Evolutionary conservation across 2,888 invertebrate genomes (phyloP).

Genomic region (Apotomis turbidana): DNA sequence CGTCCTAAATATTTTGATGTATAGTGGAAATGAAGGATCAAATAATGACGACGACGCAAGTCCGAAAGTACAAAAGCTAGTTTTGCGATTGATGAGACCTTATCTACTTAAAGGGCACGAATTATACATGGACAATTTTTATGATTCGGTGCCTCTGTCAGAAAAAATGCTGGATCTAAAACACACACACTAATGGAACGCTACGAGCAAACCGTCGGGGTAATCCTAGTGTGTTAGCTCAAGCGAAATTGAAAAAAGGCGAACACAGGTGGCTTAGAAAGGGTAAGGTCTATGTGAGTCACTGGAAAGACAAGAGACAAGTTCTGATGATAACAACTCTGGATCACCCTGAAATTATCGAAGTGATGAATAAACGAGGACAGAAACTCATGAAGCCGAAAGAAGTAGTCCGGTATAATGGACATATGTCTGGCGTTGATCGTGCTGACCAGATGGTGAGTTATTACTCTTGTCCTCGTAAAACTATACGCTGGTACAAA

Average conservation of each 20-base stretch:
- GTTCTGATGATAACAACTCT: conserved; percentile 43
- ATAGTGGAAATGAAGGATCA: conserved; percentile 29
- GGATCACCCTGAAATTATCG: conserved; percentile 35
- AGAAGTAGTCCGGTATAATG: conserved; percentile 39
- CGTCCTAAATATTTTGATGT: conserved; percentile 51
- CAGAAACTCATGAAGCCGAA: conserved; percentile 14
- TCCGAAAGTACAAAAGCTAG: conserved; percentile 44
- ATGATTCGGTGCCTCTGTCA: conserved; percentile 44
- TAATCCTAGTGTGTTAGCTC: conserved; percentile 43
- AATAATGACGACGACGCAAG: too few relatives aligned
- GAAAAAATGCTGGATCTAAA: conserved; percentile 45
- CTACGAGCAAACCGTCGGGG: conserved; percentile 44
- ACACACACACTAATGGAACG: conserved; percentile 46
- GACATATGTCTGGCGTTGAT: conserved; percentile 40
- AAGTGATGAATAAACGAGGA: conserved; percentile 41
- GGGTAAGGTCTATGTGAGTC: conserved; percentile 44
- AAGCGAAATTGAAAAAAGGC: conserved; percentile 45
- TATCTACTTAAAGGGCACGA: conserved; percentile 47
- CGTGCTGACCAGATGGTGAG: conserved; percentile 40
- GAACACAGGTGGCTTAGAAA: conserved; percentile 45
- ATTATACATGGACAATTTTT: conserved; percentile 48
- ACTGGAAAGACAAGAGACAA: conserved; percentile 45
- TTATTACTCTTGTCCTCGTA: conserved; percentile 42
- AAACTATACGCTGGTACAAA: conserved; percentile 43
- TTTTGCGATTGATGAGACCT: conserved; percentile 45